Evolutionary conservation across 2,113 vertebrate species (phyloP).

Genomic region (Hippocampus barbouri): DNA sequence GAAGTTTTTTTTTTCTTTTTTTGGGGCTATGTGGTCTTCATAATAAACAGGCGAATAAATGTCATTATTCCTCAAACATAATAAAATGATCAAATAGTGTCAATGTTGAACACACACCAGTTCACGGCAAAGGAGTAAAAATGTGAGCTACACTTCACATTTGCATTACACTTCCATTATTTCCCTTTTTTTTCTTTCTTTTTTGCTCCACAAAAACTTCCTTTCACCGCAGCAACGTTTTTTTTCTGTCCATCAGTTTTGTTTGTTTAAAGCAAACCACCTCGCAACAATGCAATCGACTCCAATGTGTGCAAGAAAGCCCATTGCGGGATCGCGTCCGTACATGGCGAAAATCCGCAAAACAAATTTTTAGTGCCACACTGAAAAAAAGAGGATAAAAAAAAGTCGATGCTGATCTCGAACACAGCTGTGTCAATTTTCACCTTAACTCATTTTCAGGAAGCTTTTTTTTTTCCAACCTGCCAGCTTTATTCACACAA

Average conservation of each 20-base stretch:
- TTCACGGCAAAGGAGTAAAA: constrained; percentile 50
- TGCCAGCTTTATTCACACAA: not conserved
- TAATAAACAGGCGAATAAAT: constrained; percentile 60
- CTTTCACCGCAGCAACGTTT: not conserved
- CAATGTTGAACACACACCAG: constrained; percentile 60
- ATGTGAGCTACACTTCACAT: not conserved
- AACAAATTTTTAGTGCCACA: constrained; percentile 38
- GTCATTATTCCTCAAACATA: constrained; percentile 40
- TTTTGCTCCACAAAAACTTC: not conserved
- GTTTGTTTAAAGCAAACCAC: constrained; percentile 34
- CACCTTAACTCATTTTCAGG: too few relatives aligned
- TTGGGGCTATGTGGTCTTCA: constrained; percentile 44
- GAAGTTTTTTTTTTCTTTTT: constrained; percentile 20
- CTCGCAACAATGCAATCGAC: constrained; percentile 75
- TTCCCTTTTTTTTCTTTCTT: too few relatives aligned
- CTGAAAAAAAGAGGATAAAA: not conserved
- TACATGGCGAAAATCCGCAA: constrained; percentile 29
- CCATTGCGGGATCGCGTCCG: constrained; percentile 50
- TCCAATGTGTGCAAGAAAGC: constrained; percentile 69
- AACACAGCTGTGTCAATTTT: not conserved
- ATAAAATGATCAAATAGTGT: constrained; percentile 42
- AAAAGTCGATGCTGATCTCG: not conserved
- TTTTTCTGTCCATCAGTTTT: constrained; percentile 22
- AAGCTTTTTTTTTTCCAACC: too few relatives aligned
- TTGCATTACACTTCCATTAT: constrained; percentile 36